Conservation (phyloP, 2,888 invertebrate genomes). For the Sminthurinus aureus region DNA sequence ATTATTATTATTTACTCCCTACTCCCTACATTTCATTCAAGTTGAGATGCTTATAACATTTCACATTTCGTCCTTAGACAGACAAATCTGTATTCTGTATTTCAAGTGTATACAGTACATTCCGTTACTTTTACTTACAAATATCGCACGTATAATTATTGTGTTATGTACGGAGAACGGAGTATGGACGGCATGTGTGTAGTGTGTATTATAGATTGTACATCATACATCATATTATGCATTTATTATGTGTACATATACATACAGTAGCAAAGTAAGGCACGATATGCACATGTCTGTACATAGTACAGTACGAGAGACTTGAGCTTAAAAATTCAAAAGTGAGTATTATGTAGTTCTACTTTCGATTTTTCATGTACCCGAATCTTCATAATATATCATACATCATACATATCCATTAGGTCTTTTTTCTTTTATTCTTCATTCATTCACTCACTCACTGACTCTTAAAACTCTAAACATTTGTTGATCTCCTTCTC, state of each 20-base stretch:
- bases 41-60: not conserved
- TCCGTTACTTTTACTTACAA: no score
- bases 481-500: constrained; percentile 13
- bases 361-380: constrained; percentile 37
- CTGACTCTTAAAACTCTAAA: not conserved
- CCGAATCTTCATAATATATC: not conserved
- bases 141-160: no score
- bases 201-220: not conserved
- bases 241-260: not conserved
- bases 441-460: no score
- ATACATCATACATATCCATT: not conserved
- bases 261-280: not conserved
- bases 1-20: not conserved
- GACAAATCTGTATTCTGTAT: no score
- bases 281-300: constrained; percentile 2
- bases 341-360: constrained; percentile 34
- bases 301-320: not conserved
- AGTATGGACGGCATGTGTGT: no score
- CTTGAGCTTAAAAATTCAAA: constrained; percentile 19
- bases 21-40: not conserved
- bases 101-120: no score
- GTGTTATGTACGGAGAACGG: no score
- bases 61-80: not conserved
- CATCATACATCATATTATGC: not conserved
- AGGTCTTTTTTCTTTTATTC: constrained; percentile 19